These are phyloP conservation scores for Melieria crassipennis DNA, from an alignment of 2,888 invertebrate species.

Conservation along the genomic window DNA sequence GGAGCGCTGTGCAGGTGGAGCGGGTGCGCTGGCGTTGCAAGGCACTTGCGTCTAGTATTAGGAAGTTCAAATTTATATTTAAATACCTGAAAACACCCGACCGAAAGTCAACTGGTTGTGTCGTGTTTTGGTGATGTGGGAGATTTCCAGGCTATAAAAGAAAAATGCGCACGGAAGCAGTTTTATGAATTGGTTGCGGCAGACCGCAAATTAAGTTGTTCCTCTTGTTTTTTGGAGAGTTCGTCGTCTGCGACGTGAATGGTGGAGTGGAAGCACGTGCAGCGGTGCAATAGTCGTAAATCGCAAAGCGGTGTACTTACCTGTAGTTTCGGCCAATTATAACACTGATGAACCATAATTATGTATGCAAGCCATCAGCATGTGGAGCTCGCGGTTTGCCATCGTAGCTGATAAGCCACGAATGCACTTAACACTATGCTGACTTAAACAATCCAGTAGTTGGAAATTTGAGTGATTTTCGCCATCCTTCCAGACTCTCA, in stretches of 20 bases:
- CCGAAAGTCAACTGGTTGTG: too few relatives aligned
- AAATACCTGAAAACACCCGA: not conserved
- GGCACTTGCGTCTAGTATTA: slow-evolving; percentile 9
- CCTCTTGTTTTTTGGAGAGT: not conserved
- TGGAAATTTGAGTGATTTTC: too few relatives aligned
- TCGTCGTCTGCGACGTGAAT: too few relatives aligned
- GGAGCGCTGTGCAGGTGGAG: too few relatives aligned
- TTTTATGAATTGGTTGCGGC: slow-evolving; percentile 24
- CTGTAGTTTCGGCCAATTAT: slow-evolving; percentile 13
- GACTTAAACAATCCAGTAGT: too few relatives aligned
- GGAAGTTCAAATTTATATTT: slow-evolving; percentile 17
- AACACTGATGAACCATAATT: slow-evolving; percentile 8
- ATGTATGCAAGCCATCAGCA: not conserved
- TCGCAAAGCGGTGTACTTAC: not conserved
- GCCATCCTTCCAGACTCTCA: too few relatives aligned
- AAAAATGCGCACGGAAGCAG: slow-evolving; percentile 18
- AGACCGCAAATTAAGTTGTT: slow-evolving; percentile 26
- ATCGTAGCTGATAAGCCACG: too few relatives aligned
- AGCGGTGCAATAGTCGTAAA: not conserved
- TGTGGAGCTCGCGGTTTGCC: not conserved
- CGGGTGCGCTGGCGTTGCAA: not conserved
- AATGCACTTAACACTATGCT: too few relatives aligned
- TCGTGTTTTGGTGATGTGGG: too few relatives aligned
- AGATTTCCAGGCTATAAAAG: slow-evolving; percentile 11
- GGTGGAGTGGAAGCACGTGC: not conserved